Conservation (phyloP, 2,888 invertebrate genomes). For the Trypoxylon attenuatum region DNA sequence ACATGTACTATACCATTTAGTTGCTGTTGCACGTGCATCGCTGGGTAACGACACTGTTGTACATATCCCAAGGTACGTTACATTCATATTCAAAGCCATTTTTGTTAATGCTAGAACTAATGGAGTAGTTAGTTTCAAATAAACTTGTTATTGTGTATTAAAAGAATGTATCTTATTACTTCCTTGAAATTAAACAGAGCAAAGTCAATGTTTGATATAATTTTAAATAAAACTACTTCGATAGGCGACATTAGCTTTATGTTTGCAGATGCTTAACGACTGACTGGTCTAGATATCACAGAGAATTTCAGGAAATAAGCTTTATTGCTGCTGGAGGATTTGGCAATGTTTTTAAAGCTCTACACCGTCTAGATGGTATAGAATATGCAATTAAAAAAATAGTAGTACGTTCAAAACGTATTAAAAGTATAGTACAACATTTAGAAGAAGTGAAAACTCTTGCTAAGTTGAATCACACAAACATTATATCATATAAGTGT, state of each 20-base stretch:
- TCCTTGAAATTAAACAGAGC: too few relatives aligned
- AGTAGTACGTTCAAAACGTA: slow-evolving; percentile 79
- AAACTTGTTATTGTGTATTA: too few relatives aligned
- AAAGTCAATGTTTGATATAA: too few relatives aligned
- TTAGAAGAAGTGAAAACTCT: slow-evolving; percentile 87
- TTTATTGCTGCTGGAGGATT: slow-evolving; percentile 86
- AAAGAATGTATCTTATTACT: too few relatives aligned
- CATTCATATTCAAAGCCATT: background rate
- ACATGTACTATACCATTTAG: slow-evolving; percentile 80
- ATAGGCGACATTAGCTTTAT: background rate
- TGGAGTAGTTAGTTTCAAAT: too few relatives aligned
- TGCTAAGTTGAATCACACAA: slow-evolving; percentile 85
- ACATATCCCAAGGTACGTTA: slow-evolving; percentile 57
- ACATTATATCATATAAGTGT: slow-evolving; percentile 88
- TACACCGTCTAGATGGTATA: slow-evolving; percentile 84
- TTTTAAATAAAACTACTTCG: too few relatives aligned
- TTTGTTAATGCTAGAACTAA: too few relatives aligned
- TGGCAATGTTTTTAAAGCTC: slow-evolving; percentile 85
- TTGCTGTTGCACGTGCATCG: slow-evolving; percentile 77
- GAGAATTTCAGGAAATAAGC: slow-evolving; percentile 82
- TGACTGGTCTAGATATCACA: slow-evolving; percentile 81
- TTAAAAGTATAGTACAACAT: slow-evolving; percentile 80
- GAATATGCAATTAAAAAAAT: slow-evolving; percentile 90
- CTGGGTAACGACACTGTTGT: slow-evolving; percentile 57
- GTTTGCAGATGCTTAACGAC: slow-evolving; percentile 42